Conservation (phyloP, 2,113 vertebrate genomes). For the Gambusia holbrooki region DNA sequence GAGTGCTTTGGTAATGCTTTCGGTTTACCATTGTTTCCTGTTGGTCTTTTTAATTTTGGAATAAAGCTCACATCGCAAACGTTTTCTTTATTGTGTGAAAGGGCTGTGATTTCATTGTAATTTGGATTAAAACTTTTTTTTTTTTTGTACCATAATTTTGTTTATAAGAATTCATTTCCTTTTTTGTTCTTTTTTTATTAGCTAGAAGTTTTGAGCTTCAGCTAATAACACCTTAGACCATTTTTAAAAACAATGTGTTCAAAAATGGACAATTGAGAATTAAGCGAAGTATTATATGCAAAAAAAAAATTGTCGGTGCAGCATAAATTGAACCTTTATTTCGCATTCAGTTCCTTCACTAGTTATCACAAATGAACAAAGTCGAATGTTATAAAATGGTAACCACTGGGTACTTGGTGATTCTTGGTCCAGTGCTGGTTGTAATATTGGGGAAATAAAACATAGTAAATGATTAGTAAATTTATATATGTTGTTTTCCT, state of each 20-base stretch:
- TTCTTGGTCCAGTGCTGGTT: neutral
- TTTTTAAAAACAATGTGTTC: neutral
- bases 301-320: neutral
- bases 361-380: neutral
- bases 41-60: neutral
- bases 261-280: neutral
- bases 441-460: too few species aligned
- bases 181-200: too few species aligned
- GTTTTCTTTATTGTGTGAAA: neutral
- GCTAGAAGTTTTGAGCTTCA: too few species aligned
- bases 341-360: neutral
- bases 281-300: neutral
- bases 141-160: too few species aligned
- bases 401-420: neutral
- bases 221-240: neutral
- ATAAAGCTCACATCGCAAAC: neutral
- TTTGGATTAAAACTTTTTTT: too few species aligned
- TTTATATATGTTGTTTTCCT: neutral
- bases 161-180: too few species aligned
- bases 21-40: neutral
- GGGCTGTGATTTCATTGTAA: neutral
- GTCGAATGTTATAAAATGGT: neutral
- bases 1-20: neutral
- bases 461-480: neutral
- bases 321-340: neutral